Conservation (phyloP, 1,140 invertebrate genomes). For the Drosophila cardini region DNA sequence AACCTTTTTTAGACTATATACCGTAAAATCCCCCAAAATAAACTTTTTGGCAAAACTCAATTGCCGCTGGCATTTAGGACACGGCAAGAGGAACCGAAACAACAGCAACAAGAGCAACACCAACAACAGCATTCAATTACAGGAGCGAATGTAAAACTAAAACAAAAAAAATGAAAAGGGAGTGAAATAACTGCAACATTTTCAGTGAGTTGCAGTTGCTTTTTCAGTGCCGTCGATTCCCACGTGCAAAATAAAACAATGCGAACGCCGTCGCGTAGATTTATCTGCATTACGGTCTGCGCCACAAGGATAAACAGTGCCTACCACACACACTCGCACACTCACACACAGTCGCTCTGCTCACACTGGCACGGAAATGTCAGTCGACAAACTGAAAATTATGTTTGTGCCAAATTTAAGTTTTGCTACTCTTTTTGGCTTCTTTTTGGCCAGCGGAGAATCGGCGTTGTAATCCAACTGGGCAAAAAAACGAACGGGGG, state of each 20-base stretch:
- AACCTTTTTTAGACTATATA: background rate
- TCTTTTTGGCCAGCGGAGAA: slow-evolving; percentile 49
- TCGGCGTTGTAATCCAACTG: slow-evolving; percentile 53
- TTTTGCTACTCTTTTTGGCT: slow-evolving; percentile 40
- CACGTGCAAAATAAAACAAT: slow-evolving; percentile 80
- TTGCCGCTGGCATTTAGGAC: slow-evolving; percentile 72
- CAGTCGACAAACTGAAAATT: slow-evolving; percentile 81
- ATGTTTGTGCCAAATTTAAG: slow-evolving; percentile 81
- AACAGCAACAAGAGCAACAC: slow-evolving; percentile 29
- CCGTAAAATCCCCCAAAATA: slow-evolving; percentile 34
- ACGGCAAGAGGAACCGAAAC: slow-evolving; percentile 25
- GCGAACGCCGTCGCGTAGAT: slow-evolving; percentile 68
- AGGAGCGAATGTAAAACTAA: slow-evolving; percentile 53
- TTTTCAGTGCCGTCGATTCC: slow-evolving; percentile 55
- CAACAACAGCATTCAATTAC: slow-evolving; percentile 73
- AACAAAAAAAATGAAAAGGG: slow-evolving; percentile 46
- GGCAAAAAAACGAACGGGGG: slow-evolving; percentile 39
- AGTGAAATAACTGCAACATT: slow-evolving; percentile 56
- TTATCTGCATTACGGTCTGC: slow-evolving; percentile 72
- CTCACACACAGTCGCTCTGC: slow-evolving; percentile 15
- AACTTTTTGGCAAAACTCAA: slow-evolving; percentile 62
- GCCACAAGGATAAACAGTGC: slow-evolving; percentile 52
- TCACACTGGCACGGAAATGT: slow-evolving; percentile 63
- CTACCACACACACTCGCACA: slow-evolving; percentile 31
- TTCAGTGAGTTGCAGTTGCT: slow-evolving; percentile 37